These are phyloP conservation scores for Leiothrix lutea DNA, from an alignment of 2,113 vertebrate genomes.

Conservation along the genomic window DNA sequence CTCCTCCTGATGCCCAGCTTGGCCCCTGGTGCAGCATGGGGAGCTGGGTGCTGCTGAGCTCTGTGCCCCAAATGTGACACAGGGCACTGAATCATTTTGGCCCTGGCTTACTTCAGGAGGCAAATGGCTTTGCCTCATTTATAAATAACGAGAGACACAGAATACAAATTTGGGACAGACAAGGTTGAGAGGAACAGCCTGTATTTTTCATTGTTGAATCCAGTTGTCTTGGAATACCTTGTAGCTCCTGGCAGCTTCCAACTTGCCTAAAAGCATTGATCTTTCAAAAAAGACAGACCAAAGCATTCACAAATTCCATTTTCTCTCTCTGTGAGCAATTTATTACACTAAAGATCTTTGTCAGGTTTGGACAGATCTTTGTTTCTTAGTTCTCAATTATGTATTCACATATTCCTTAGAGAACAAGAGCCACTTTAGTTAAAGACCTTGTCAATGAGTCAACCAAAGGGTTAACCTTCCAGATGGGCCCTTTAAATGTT, in stretches of 20 bases:
- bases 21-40: background rate
- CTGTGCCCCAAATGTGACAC: background rate
- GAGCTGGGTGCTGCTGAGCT: background rate
- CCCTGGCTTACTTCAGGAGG: background rate
- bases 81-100: background rate
- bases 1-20: background rate
- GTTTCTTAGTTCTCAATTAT: constrained; percentile 56
- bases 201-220: background rate
- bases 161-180: background rate
- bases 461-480: constrained; percentile 74
- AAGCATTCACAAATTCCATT: background rate
- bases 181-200: background rate
- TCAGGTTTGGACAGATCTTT: constrained; percentile 34
- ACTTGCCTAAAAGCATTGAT: background rate
- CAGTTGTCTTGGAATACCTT: background rate
- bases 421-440: constrained; percentile 52
- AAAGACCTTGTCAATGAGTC: constrained; percentile 70
- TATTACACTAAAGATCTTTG: constrained; percentile 57
- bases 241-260: background rate
- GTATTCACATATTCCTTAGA: constrained; percentile 59
- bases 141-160: background rate
- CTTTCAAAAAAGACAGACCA: constrained; percentile 10
- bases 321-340: constrained; percentile 50
- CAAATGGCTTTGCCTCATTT: background rate
- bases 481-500: constrained; percentile 69